Base-by-base conservation (phyloP, 2,113 vertebrate species). In the Ifrita kowaldi region DNA sequence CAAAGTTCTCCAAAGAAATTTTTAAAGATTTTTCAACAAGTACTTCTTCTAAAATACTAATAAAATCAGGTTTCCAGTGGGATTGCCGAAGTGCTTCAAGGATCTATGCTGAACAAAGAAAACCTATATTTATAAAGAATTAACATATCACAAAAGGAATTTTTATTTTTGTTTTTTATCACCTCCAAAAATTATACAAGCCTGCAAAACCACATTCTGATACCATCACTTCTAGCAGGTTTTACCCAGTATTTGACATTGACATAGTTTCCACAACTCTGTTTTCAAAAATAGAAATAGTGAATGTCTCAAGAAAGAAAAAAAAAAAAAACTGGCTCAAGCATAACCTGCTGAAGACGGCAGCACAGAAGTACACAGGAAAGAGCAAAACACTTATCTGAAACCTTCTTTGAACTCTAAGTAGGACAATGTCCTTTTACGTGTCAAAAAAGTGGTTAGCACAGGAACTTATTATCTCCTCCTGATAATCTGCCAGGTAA, bases 161-260 rank as follows among this genome's bases (percentile, higher is more conserved):
- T 97, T 97, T 94, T 96, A 89, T 95, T 97, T 71, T 90, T 96
- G 23, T 79, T 90, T 83, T 95, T 96, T 96, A 97, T 97, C 85
- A 81, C 39, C 79, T 96, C 92, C 69, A 89, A 92, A 86, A 90
- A 84, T 96, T 94, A 77, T 19, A 75, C 56, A 93, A 76, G 60
- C 76, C 55, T 71, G 69, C 97, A 95, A 90, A 94, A 50, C 49
- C 76, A 89, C 83, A 94, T 95, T 85, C 75, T 55, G 82, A 96
- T 83, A 73, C 55, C 6, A 3, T 78, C 69, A 91, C 62, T 89
- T 80, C 94, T 85, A 91, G 68, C 68, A 87, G 32, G 76, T 97
- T 96, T 94, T 84, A 95, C 69, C 94, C 74, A 73, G 91, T 94
- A 90, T 92, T 97, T 97, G 97, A 91, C 96, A 95, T 94, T 95